Conservation (phyloP, 2,888 invertebrate species). For the Lepidocyrtoides sp. region DNA sequence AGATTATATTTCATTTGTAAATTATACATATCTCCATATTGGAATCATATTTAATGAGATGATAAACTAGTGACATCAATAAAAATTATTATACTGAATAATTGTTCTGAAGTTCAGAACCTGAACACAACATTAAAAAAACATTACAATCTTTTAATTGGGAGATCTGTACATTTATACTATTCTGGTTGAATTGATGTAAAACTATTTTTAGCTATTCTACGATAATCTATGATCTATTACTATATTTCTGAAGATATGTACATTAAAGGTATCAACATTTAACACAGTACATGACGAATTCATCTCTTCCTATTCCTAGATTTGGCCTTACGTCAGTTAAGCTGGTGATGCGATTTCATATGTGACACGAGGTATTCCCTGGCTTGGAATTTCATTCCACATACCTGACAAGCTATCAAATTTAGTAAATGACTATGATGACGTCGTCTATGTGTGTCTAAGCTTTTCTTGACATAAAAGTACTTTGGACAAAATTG, state of each 20-base stretch:
- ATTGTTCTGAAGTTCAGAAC: too few relatives aligned
- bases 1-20: too few relatives aligned
- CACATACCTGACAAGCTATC: conserved; percentile 53
- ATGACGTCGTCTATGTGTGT: conserved; percentile 71
- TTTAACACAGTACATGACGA: neutral
- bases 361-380: conserved; percentile 64
- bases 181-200: neutral
- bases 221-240: too few relatives aligned
- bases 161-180: conserved; percentile 32
- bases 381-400: conserved; percentile 55
- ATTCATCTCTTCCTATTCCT: conserved; percentile 11
- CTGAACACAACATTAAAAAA: conserved; percentile 45
- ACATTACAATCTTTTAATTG: neutral
- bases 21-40: too few relatives aligned
- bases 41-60: too few relatives aligned
- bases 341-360: conserved; percentile 66
- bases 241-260: too few relatives aligned
- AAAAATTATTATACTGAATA: too few relatives aligned
- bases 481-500: conserved; percentile 77
- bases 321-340: conserved; percentile 49
- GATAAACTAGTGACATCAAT: too few relatives aligned
- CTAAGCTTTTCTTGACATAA: conserved; percentile 77
- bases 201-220: neutral
- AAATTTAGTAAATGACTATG: conserved; percentile 68
- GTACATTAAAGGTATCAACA: too few relatives aligned